Evolutionary conservation across 2,113 vertebrate species (phyloP), one percentile per base, ranked within the genome.

Genomic region (Bagarius yarrelli): DNA sequence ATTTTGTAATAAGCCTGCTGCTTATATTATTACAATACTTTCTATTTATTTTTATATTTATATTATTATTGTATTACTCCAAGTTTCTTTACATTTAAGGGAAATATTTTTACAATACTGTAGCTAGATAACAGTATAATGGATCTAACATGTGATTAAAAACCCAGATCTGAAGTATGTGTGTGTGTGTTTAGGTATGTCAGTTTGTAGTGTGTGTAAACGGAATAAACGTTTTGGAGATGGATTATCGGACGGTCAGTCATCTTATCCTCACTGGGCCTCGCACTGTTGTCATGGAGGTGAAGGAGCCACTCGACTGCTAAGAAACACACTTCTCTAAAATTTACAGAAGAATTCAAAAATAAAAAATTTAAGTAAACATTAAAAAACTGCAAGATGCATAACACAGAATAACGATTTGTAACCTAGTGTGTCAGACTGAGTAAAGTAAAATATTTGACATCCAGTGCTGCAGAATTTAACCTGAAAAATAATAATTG

Each of bases 221-320:
- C 0, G 97, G 97, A 15, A 94, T 96, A 69, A 98, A 95, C 0
- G 96, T 98, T 80, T 93, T 99, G 77, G 91, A 95, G 0, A 93
- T 95, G 2, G 96, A 98, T 91, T 99, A 98, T 92, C 91, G 95
- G 88, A 94, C 95, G 5, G 95, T 99, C 85, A 99, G 97, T 92
- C 96, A 94, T 84, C 93, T 98, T 87, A 97, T 99, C 82, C 92
- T 98, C 55, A 98, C 96, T 0, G 97, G 97, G 16, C 97, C 96
- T 4, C 91, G 97, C 83, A 97, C 96, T 0, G 94, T 99, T 47
- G 96, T 99, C 86, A 96, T 99, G 96, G 97, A 99, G 87, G 95
- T 99, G 80, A 98, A 98, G 97, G 97, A 98, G 86, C 96, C 97
- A 87, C 74, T 89, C 4, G 93, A 93, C 50, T 88, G 89, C 88